Evolutionary conservation across 64 coral and sea anemone genomes (phyloP).

Genomic region (Orbicella faveolata): DNA sequence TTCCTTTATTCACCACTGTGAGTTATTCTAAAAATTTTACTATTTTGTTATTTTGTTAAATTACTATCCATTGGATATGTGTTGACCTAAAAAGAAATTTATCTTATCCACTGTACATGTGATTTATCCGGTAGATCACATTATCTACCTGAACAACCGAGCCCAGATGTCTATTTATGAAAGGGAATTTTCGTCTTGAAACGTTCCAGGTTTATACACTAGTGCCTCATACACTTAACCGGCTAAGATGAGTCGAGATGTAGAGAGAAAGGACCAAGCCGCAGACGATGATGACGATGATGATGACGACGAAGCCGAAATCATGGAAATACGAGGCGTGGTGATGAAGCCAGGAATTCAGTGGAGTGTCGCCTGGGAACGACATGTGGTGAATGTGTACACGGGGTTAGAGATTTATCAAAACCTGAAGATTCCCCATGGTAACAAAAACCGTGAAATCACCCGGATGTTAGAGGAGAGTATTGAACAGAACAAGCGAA

Average conservation of each 20-base stretch:
- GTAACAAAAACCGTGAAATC: conserved; percentile 32
- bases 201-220: too few relatives aligned
- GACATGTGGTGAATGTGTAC: conserved; percentile 55
- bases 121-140: too few relatives aligned
- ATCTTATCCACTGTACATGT: too few relatives aligned
- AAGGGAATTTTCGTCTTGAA: too few relatives aligned
- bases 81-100: too few relatives aligned
- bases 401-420: conserved; percentile 67
- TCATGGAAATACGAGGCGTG: conserved; percentile 63
- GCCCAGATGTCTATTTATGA: too few relatives aligned
- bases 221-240: too few relatives aligned
- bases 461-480: conserved; percentile 69
- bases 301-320: conserved; percentile 60
- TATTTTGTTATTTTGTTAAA: too few relatives aligned
- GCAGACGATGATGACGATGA: neutral
- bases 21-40: too few relatives aligned
- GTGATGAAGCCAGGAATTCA: conserved; percentile 60
- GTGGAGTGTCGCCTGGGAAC: conserved; percentile 53
- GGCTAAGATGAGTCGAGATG: neutral
- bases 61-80: too few relatives aligned
- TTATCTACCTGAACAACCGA: too few relatives aligned
- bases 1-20: too few relatives aligned
- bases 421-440: conserved; percentile 45
- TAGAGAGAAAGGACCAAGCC: neutral
- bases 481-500: conserved; percentile 42